Percentiles rank a stretch among this genome's conserved stretches.
Evolutionary conservation across 2,797 vertebrate species (phyloP).

Genomic region (Gymnoscopelus microlampas): DNA sequence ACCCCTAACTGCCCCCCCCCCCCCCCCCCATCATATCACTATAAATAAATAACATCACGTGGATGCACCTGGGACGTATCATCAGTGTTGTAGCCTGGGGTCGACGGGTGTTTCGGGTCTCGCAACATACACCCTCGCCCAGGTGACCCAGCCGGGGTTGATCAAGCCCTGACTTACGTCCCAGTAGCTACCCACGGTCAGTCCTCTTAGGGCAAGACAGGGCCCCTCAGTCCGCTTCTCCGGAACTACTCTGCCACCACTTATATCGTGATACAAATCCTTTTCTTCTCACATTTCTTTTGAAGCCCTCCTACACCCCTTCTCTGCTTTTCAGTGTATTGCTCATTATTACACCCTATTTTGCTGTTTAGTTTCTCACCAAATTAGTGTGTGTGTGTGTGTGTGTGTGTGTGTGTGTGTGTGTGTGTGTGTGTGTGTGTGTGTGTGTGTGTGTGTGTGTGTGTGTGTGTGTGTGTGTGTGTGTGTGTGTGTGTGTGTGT

Average conservation of each 20-base stretch:
- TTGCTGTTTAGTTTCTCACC: conserved; percentile 23
- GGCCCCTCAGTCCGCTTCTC: no score
- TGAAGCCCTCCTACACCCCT: neutral
- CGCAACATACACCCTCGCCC: no score
- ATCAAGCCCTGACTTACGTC: no score
- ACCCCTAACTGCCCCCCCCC: no score
- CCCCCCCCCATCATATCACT: no score
- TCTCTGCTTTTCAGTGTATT: neutral
- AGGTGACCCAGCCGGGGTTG: no score
- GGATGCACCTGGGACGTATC: no score
- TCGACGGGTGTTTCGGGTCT: no score
- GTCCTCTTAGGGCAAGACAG: no score
- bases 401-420: conserved; percentile 30
- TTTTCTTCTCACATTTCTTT: conserved; percentile 7
- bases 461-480: neutral
- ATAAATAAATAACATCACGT: no score
- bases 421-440: conserved; percentile 13
- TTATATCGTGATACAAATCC: neutral
- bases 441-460: conserved; percentile 9
- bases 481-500: conserved; percentile 6
- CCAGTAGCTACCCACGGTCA: no score
- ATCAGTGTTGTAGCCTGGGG: no score
- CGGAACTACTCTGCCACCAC: neutral
- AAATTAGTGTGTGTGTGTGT: conserved; percentile 40
- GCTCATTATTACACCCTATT: neutral